Evolutionary conservation across 1,140 invertebrate species (phyloP).

Genomic region (Drosophila pseudoobscura): DNA sequence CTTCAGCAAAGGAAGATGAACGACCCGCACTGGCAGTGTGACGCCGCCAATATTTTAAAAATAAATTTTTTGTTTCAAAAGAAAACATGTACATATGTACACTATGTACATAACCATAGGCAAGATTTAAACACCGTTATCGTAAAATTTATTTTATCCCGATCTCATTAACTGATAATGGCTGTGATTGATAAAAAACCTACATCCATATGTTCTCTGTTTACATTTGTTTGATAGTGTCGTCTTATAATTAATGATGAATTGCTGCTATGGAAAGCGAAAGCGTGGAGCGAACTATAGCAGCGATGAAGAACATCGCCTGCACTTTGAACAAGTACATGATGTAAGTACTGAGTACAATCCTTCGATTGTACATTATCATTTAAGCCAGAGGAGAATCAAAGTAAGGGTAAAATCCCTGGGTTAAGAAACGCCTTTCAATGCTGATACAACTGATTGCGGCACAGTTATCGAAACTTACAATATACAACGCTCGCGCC

Average conservation of each 20-base stretch:
- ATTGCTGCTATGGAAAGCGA: conserved; percentile 50
- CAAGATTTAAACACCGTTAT: too few relatives aligned
- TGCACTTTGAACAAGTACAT: conserved; percentile 8
- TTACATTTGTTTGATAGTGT: conserved; percentile 6
- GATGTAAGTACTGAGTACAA: conserved; percentile 43
- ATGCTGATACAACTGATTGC: background rate
- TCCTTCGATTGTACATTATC: background rate
- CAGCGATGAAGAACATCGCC: conserved; percentile 20
- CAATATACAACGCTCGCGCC: background rate
- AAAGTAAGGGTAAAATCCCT: too few relatives aligned
- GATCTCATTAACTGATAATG: conserved; percentile 9
- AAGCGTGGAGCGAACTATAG: conserved; percentile 14
- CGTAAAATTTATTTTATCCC: too few relatives aligned
- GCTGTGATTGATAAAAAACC: background rate
- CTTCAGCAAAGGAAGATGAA: too few relatives aligned
- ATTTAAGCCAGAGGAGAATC: too few relatives aligned
- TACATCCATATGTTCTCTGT: too few relatives aligned
- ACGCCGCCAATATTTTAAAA: too few relatives aligned
- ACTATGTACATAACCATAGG: background rate
- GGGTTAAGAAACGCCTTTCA: too few relatives aligned
- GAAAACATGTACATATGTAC: background rate
- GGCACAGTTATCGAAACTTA: conserved; percentile 2
- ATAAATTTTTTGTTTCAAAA: too few relatives aligned
- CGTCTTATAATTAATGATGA: conserved; percentile 19
- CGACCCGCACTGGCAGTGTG: too few relatives aligned